Conservation (phyloP, 2,888 invertebrate genomes). For the Cosmopolites sordidus region DNA sequence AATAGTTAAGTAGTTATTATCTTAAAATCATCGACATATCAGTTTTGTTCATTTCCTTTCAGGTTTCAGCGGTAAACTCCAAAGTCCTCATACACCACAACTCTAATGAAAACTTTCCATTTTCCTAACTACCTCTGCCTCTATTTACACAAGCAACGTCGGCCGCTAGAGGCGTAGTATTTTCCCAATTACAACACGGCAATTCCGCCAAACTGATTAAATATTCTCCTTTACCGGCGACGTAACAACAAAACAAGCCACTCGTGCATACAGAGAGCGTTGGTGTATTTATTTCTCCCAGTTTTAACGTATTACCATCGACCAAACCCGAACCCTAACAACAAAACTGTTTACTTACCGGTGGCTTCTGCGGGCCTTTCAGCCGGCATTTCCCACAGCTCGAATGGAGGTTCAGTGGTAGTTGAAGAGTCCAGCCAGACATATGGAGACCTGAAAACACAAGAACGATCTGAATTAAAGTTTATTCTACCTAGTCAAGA, state of each 20-base stretch:
- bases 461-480: no score
- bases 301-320: neutral
- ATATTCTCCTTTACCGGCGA: neutral
- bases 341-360: slow-evolving; percentile 15
- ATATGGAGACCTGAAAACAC: slow-evolving; percentile 18
- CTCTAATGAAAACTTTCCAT: neutral
- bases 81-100: no score
- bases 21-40: no score
- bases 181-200: neutral
- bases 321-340: neutral
- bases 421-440: slow-evolving; percentile 17
- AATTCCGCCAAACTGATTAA: neutral
- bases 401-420: slow-evolving; percentile 18
- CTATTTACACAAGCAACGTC: neutral
- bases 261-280: neutral
- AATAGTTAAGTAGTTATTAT: no score
- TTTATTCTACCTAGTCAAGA: no score
- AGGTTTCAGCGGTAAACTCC: no score
- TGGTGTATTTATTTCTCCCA: neutral
- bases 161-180: neutral
- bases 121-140: neutral
- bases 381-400: slow-evolving; percentile 21
- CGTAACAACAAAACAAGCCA: neutral
- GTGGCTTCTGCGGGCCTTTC: slow-evolving; percentile 26
- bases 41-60: no score